A percentile compares a stretch with the other conserved stretches of the same genome.
Evolutionary conservation across 2,113 vertebrate genomes (phyloP).

Genomic region (Furnarius figulus): DNA sequence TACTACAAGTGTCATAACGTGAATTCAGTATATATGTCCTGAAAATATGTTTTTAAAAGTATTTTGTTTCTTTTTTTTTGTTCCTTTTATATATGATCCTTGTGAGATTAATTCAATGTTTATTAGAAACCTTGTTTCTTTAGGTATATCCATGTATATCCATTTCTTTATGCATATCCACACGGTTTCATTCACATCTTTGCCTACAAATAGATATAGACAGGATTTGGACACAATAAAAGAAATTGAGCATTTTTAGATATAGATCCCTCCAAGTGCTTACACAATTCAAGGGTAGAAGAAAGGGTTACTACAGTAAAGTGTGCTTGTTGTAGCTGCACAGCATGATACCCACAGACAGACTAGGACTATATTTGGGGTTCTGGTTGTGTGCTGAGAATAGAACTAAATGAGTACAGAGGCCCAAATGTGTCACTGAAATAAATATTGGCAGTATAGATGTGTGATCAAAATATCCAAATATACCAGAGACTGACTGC

Average conservation of each 20-base stretch:
- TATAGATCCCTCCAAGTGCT: not conserved
- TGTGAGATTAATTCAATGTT: not conserved
- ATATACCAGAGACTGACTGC: constrained; percentile 38
- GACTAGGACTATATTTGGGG: constrained; percentile 60
- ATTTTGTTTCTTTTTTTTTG: not conserved
- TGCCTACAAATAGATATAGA: not conserved
- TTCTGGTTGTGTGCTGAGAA: constrained; percentile 42
- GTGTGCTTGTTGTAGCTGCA: constrained; percentile 33
- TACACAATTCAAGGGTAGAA: not conserved
- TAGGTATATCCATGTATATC: not conserved
- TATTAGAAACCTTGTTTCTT: not conserved
- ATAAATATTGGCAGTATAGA: constrained; percentile 57
- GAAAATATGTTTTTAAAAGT: not conserved
- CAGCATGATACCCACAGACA: constrained; percentile 45
- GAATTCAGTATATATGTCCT: not conserved
- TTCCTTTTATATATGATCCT: not conserved
- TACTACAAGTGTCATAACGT: not conserved
- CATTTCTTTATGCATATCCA: not conserved
- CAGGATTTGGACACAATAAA: not conserved
- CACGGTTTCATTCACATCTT: not conserved
- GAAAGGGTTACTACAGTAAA: constrained; percentile 38
- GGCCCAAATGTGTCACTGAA: constrained; percentile 28
- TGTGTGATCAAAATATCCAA: constrained; percentile 49
- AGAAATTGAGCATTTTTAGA: not conserved
- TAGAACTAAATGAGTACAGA: constrained; percentile 30